These are phyloP conservation scores for Limnodromus scolopaceus DNA, from an alignment of 2,797 vertebrate genomes.

Conservation along the genomic window DNA sequence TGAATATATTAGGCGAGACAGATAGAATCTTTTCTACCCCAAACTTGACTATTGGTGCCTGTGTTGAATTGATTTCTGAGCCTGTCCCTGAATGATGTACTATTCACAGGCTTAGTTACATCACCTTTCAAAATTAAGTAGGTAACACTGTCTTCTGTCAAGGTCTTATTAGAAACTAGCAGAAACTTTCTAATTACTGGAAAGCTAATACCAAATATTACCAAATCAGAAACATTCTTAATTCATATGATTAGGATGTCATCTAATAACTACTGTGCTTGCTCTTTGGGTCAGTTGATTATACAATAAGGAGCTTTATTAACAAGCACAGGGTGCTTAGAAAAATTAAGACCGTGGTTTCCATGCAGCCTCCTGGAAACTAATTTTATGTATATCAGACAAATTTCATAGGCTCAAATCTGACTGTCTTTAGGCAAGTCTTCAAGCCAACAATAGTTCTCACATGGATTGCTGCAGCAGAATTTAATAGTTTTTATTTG, in stretches of 20 bases:
- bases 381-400: neutral
- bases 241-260: neutral
- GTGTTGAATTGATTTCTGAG: neutral
- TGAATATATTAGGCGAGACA: neutral
- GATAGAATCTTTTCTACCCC: neutral
- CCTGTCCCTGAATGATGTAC: neutral
- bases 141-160: neutral
- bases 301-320: neutral
- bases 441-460: neutral
- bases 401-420: neutral
- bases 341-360: neutral
- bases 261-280: neutral
- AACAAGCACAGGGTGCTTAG: rapidly evolving
- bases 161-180: neutral
- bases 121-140: neutral
- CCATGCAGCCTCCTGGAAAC: neutral
- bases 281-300: neutral
- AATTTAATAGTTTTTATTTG: neutral
- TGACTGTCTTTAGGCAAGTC: neutral
- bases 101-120: neutral
- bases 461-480: neutral
- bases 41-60: neutral
- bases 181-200: neutral
- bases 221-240: neutral
- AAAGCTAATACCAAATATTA: neutral